A percentile compares a stretch with the other conserved stretches of the same genome.
Conservation (phyloP, 2,888 invertebrate species). For the Carpatolechia fugitivella region DNA sequence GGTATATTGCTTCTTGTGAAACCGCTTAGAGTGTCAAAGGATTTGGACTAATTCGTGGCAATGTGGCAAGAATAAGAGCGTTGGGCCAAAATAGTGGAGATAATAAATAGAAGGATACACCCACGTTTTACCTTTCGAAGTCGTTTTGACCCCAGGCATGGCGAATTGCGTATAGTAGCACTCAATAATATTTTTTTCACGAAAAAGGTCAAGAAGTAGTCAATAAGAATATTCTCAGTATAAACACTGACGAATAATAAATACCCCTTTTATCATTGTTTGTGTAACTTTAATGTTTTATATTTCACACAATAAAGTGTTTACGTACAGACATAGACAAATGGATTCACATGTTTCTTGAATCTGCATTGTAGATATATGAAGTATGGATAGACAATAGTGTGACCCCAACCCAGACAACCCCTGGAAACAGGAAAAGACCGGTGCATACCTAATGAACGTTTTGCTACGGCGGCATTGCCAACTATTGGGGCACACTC, state of each 20-base stretch:
- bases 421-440: constrained; percentile 17
- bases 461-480: not conserved
- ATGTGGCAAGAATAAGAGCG: too few species aligned
- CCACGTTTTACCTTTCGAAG: too few species aligned
- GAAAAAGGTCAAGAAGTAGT: too few species aligned
- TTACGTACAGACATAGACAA: not conserved
- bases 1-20: too few species aligned
- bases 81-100: too few species aligned
- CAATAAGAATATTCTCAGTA: too few species aligned
- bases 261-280: not conserved
- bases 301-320: not conserved
- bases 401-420: constrained; percentile 11
- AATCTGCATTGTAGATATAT: constrained; percentile 1
- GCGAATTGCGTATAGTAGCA: too few species aligned
- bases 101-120: too few species aligned
- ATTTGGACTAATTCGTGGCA: too few species aligned
- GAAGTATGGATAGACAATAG: constrained; percentile 1
- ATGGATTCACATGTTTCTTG: not conserved
- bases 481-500: not conserved
- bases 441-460: constrained; percentile 16
- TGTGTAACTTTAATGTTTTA: not conserved
- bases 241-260: not conserved
- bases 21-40: too few species aligned
- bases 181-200: too few species aligned
- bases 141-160: too few species aligned